phyloP scores from a whole-genome alignment of 2,113 vertebrate genomes.

The Nestor notabilis region DNA sequence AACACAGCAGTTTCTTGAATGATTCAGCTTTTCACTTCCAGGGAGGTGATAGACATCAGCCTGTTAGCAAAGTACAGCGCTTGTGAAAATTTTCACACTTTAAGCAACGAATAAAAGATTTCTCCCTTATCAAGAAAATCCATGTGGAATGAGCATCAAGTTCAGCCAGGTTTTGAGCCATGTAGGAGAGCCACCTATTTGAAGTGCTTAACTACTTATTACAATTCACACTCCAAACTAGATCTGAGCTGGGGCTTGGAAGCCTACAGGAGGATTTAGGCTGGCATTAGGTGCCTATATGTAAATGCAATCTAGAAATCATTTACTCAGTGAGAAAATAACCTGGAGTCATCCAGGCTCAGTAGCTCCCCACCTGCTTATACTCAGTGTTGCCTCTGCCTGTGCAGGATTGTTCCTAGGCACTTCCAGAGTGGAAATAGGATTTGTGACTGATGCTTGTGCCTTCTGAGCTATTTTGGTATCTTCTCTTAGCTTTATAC shows the following conservation, averaged over 20 bases:
- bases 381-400: no score
- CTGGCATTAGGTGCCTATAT: background rate
- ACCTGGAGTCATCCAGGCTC: background rate
- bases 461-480: background rate
- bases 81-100: background rate
- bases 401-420: background rate
- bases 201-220: background rate
- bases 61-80: background rate
- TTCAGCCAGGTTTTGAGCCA: background rate
- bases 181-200: fast-evolving
- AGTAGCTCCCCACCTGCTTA: background rate
- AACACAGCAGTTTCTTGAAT: background rate
- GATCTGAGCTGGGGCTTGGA: background rate
- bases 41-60: background rate
- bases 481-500: background rate
- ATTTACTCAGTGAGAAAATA: background rate
- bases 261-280: background rate
- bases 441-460: background rate
- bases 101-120: background rate
- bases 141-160: background rate
- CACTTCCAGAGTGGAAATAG: background rate
- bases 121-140: background rate
- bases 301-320: background rate
- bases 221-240: background rate
- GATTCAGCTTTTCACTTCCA: background rate